phyloP scores from a whole-genome alignment of 2,888 invertebrate species.

The Artemia sp. region DNA sequence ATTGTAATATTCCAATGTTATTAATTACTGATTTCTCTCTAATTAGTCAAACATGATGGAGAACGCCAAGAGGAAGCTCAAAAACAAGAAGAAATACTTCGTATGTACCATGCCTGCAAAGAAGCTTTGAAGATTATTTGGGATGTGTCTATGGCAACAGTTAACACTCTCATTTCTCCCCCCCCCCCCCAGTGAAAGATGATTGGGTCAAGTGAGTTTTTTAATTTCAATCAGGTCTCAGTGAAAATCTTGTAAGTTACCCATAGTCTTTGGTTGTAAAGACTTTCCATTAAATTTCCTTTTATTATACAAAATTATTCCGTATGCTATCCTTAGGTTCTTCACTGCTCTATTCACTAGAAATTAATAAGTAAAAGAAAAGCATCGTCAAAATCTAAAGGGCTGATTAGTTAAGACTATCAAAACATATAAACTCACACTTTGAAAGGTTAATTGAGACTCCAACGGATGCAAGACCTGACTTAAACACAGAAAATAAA shows the following conservation, averaged over 20 bases:
- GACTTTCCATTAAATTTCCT: too few relatives aligned
- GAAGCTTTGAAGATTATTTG: slow-evolving; percentile 92
- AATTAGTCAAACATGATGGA: slow-evolving; percentile 85
- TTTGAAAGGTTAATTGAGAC: background rate
- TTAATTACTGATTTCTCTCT: slow-evolving; percentile 22
- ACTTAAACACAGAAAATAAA: too few relatives aligned
- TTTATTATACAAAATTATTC: too few relatives aligned
- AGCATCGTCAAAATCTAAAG: too few relatives aligned
- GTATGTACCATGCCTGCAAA: slow-evolving; percentile 99
- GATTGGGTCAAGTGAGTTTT: slow-evolving; percentile 63
- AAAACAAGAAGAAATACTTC: slow-evolving; percentile 90
- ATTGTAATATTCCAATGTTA: background rate
- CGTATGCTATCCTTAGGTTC: too few relatives aligned
- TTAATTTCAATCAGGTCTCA: slow-evolving; percentile 38
- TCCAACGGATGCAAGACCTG: background rate
- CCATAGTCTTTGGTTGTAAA: too few relatives aligned
- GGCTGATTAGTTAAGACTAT: too few relatives aligned
- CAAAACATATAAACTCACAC: too few relatives aligned
- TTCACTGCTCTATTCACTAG: too few relatives aligned
- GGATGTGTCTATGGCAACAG: slow-evolving; percentile 91
- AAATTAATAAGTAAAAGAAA: too few relatives aligned
- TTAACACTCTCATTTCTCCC: slow-evolving; percentile 86
- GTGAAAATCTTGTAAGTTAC: too few relatives aligned
- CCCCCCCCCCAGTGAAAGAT: slow-evolving; percentile 59
- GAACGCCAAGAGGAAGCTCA: slow-evolving; percentile 92